Base-by-base conservation (phyloP, 2,888 invertebrate species). In the Drosophila vallismaia region DNA sequence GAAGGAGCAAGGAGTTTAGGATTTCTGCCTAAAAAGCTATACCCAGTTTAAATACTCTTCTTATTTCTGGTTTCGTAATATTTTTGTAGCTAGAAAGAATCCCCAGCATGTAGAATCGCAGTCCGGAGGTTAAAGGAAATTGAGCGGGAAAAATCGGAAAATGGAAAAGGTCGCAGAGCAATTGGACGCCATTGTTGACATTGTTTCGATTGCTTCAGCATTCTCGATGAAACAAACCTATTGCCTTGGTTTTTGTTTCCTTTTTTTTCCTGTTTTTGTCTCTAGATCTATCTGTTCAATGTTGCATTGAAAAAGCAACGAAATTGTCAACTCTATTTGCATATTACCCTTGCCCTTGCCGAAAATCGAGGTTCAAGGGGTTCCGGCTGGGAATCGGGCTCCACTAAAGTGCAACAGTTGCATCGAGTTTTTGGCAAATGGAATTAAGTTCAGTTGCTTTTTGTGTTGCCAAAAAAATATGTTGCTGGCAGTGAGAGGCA, bases 321-420 rank as follows among this genome's bases (percentile, higher is more conserved):
- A 36, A 10, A 40, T 46, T 38, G 31, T 14, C 5, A 48, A 14
- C 26, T 1, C 0, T 8, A 42, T 42, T 33, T 12, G n/a, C 33
- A 62, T 28, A 60, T 42, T 28, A 48, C 10, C 31, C 12, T 19
- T 7, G 10, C 40, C 24, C 10, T 10, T 5, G 4, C 4, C n/a
- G n/a, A n/a, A n/a, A n/a, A n/a, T n/a, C n/a, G n/a, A n/a, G n/a
- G n/a, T n/a, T n/a, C n/a, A n/a, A n/a, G n/a, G n/a, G n/a, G n/a
- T n/a, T 19, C 19, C 2, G 19, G 19, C 19, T 19, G 1, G 19
- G 19, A 19, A 19, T 19, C 19, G n/a, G n/a, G n/a, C n/a, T n/a
- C 19, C 1, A 19, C 19, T n/a, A 46, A 50, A 64, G 55, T 77
- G 73, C 71, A 68, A 75, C 74, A 69, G 62, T 71, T 69, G 59